phyloP scores from a whole-genome alignment of 1,140 invertebrate genomes.

The Leptoteleia sp. region DNA sequence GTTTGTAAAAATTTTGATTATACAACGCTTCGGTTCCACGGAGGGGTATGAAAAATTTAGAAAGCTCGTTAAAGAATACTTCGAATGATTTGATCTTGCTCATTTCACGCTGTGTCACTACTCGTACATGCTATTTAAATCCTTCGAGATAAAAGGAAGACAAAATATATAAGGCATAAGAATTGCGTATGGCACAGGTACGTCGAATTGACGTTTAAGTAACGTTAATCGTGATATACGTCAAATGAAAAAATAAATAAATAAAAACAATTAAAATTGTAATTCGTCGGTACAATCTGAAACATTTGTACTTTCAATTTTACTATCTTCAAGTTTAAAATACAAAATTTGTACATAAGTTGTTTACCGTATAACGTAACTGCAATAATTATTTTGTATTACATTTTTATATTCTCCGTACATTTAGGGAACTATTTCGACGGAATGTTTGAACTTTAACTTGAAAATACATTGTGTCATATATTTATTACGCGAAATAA shows the following conservation, averaged over 20 bases:
- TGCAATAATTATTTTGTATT: too few relatives aligned
- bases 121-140: constrained; percentile 52
- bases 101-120: constrained; percentile 60
- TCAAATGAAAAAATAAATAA: neutral
- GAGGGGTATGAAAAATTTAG: constrained; percentile 29
- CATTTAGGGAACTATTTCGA: too few relatives aligned
- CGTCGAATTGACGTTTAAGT: constrained; percentile 7
- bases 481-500: too few relatives aligned
- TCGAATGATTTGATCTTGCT: constrained; percentile 55
- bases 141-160: constrained; percentile 13
- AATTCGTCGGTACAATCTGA: neutral
- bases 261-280: neutral
- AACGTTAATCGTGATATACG: constrained; percentile 20
- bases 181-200: constrained; percentile 3
- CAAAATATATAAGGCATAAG: constrained; percentile 26
- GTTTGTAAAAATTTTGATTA: neutral
- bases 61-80: constrained; percentile 45
- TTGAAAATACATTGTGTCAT: neutral
- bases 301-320: too few relatives aligned
- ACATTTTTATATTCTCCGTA: too few relatives aligned
- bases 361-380: too few relatives aligned
- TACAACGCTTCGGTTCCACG: constrained; percentile 13
- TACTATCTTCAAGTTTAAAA: too few relatives aligned
- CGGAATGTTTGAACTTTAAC: too few relatives aligned
- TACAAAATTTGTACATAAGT: too few relatives aligned